Conservation (phyloP, 2,113 vertebrate species). For the Oenanthe oenanthe region DNA sequence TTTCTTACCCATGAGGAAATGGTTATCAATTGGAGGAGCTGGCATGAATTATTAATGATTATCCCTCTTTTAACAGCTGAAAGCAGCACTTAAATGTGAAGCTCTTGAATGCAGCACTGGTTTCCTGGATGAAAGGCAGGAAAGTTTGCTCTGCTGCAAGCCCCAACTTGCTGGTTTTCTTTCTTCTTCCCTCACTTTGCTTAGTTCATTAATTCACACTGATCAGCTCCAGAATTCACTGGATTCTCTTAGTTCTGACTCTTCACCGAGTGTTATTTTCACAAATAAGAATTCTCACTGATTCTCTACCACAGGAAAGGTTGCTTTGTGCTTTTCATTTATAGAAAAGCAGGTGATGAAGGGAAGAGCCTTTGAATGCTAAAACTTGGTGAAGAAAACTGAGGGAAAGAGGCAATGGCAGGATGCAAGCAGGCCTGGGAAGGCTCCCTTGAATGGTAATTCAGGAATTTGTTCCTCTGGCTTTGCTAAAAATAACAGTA, state of each 20-base stretch:
- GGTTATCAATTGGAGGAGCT: neutral
- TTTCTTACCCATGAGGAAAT: neutral
- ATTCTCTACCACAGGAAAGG: neutral
- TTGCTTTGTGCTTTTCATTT: neutral
- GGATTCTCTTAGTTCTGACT: neutral
- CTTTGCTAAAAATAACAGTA: slow-evolving; percentile 13
- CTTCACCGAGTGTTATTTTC: neutral
- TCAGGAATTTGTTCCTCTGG: neutral
- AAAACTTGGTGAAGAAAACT: neutral
- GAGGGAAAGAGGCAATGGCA: neutral
- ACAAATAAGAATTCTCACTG: rapidly evolving
- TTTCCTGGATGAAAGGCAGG: slow-evolving; percentile 10
- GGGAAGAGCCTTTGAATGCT: neutral
- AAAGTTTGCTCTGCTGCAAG: slow-evolving; percentile 21
- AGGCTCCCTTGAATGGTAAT: neutral
- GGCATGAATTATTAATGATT: slow-evolving; percentile 12
- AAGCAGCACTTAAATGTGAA: slow-evolving; percentile 4
- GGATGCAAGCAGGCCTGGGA: neutral
- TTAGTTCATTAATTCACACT: neutral
- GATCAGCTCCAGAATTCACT: neutral
- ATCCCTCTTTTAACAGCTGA: neutral
- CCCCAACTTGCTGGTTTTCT: neutral
- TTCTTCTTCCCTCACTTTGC: neutral
- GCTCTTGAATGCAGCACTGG: neutral
- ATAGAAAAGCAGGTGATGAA: neutral